Base-by-base conservation (phyloP, 2,888 invertebrate species). In the Caenorhabditis doughertyi region DNA sequence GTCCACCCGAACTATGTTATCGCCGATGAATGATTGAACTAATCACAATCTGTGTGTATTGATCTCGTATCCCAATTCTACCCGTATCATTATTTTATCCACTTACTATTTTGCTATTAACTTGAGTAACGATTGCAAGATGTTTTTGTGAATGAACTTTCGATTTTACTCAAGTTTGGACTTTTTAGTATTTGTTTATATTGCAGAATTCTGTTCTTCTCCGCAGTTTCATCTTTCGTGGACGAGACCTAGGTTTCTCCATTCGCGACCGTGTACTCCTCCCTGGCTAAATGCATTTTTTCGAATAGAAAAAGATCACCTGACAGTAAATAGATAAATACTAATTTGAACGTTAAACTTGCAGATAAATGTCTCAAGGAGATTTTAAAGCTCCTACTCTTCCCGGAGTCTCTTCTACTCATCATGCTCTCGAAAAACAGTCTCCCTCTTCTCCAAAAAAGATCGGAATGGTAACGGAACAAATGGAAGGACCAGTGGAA, bases 1-100 rank as follows among this genome's bases (percentile, higher is more conserved):
- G 97, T 98, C 0, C 98, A 99, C 94, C 98, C 98, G 0, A 97
- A 98, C 93, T 98, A 97, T 92, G 94, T 96, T 58, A 94, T 96
- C 56, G 96, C 81, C 65, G 86, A 86, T 55, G 79, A 83, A 79
- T 83, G 65, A 79, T 55, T 71, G 21, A 27, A 35, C 18, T 25
- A 9, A 32, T 18, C 23, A n/a, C n/a, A 3, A 9, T 16, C 5
- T 27, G 21, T 11, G 32, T 71, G 23, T 60, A 18, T 56, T 47
- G 62, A 73, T 81, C 55, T 64, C 70, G 49, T 47, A 60, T 60
- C 39, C 51, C 47, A 23, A 35, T 58, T 68, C 8, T 2, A 21
- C 11, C 5, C 39, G 55, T 73, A 51, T 72, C 65, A 55, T 39
- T 49, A 42, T 73, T 74, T 68, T 70, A 68, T 51, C 62, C 53